Base-by-base conservation (phyloP, 2,888 invertebrate genomes). In the Drosophila infuscata region DNA sequence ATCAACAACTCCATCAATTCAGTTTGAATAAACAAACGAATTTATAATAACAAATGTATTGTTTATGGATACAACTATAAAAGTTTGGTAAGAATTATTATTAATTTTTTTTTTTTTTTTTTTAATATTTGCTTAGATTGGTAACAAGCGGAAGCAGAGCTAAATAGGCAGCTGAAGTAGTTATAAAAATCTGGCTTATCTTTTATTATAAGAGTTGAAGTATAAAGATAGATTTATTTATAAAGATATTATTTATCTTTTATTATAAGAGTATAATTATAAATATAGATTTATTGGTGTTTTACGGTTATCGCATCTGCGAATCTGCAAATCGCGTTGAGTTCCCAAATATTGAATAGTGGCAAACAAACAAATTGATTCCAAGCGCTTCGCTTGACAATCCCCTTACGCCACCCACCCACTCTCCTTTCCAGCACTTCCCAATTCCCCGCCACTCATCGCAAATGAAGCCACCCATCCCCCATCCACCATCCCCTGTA, bases 271-370 rank as follows among this genome's bases (percentile, higher is more conserved):
- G 74, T 69, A 62, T 43, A 15, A 2, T 38, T 5, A 60, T 51
- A 57, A n/a, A 64, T 36, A 41, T 35, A 33, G 52, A 75, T 72
- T 72, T 76, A 76, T 70, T 67, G 61, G 59, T 60, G 59, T 65
- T 76, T 72, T 72, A 51, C 54, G 72, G 53, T 64, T 75, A 78
- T 75, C 75, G 74, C 76, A 77, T 56, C 66, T 61, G 64, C 74
- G 36, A 77, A 74, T 61, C 65, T 57, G 70, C 51, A 70, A 61
- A 59, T 62, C 59, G 61, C 70, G 57, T 43, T 67, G 67, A 71
- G 65, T 65, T 69, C 63, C 67, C 80, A 73, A 79, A 79, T 79
- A 79, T 73, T 76, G 68, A 71, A 76, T 60, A 67, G 64, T 59
- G 75, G 43, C 71, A 79, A 79, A 79, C 67, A 78, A 64, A 62